phyloP scores from a whole-genome alignment of 2,888 invertebrate genomes.

The Epirrhoe tristata region DNA sequence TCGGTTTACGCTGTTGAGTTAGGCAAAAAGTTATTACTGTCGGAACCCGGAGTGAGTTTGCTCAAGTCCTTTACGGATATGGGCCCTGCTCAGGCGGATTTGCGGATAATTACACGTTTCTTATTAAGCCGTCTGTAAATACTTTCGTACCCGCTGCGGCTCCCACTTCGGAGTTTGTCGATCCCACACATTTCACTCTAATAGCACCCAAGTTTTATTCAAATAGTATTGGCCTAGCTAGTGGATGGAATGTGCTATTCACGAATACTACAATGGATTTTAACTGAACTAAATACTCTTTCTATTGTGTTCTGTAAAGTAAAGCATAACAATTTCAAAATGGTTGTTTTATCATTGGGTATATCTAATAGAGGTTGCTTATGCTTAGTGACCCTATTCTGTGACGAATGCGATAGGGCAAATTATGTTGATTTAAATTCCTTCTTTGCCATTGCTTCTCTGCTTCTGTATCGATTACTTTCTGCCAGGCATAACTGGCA shows the following conservation, averaged over 20 bases:
- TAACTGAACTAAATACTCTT: too few relatives aligned
- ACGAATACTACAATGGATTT: too few relatives aligned
- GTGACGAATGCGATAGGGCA: background rate
- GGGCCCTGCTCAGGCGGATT: conserved; percentile 51
- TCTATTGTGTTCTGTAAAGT: background rate
- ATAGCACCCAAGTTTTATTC: conserved; percentile 21
- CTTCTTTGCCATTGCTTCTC: background rate
- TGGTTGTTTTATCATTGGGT: background rate
- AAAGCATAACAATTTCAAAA: background rate
- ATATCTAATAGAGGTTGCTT: background rate
- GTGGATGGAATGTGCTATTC: too few relatives aligned
- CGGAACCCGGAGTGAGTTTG: conserved; percentile 63
- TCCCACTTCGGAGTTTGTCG: conserved; percentile 26
- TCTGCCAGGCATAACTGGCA: conserved; percentile 9
- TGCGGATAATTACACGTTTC: conserved; percentile 72
- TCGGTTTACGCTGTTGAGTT: conserved; percentile 50
- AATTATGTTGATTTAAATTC: conserved; percentile 3
- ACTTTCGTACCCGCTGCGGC: conserved; percentile 48
- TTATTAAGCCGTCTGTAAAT: conserved; percentile 73
- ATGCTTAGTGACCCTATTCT: conserved; percentile 2
- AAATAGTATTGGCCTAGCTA: too few relatives aligned
- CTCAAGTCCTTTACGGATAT: conserved; percentile 67
- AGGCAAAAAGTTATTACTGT: conserved; percentile 64
- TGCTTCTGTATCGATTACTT: background rate
- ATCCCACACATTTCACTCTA: conserved; percentile 23